Evolutionary conservation across 2,888 invertebrate species (phyloP).

Genomic region (Drosophila hamatofila): DNA sequence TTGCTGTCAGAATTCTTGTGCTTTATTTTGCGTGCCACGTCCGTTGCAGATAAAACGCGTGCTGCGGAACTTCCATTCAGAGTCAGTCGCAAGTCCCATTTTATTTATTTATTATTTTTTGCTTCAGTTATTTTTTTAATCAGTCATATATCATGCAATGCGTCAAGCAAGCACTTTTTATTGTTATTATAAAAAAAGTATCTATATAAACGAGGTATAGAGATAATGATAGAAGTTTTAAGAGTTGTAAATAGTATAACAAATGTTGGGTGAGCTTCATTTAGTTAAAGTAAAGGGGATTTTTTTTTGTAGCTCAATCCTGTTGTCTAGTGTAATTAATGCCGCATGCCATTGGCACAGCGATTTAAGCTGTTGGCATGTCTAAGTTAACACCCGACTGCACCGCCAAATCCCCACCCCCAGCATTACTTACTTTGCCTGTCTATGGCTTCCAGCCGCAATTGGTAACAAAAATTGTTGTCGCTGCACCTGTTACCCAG

Average conservation of each 20-base stretch:
- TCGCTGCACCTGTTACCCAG: conserved; percentile 74
- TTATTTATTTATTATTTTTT: conserved; percentile 2
- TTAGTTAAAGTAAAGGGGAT: neutral
- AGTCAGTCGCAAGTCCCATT: conserved; percentile 35
- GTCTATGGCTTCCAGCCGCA: conserved; percentile 72
- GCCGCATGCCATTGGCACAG: conserved; percentile 32
- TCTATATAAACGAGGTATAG: neutral
- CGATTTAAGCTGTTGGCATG: conserved; percentile 33
- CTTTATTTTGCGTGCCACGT: conserved; percentile 65
- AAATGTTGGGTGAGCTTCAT: neutral
- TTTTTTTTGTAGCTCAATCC: conserved; percentile 15
- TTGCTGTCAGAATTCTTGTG: conserved; percentile 48
- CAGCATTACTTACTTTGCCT: conserved; percentile 22
- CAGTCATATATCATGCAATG: conserved; percentile 33
- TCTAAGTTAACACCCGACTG: conserved; percentile 16
- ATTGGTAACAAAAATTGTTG: conserved; percentile 65
- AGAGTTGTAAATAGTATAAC: neutral
- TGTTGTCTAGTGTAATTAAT: conserved; percentile 49
- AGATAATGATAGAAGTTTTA: neutral
- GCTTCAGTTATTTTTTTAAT: conserved; percentile 30
- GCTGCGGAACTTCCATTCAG: conserved; percentile 65
- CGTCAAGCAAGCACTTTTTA: conserved; percentile 7
- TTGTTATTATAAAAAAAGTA: neutral
- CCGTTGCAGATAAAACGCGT: conserved; percentile 78
- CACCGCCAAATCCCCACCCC: conserved; percentile 11